These are phyloP conservation scores for Carposina sasakii DNA, from an alignment of 1,140 invertebrate species.

Conservation along the genomic window DNA sequence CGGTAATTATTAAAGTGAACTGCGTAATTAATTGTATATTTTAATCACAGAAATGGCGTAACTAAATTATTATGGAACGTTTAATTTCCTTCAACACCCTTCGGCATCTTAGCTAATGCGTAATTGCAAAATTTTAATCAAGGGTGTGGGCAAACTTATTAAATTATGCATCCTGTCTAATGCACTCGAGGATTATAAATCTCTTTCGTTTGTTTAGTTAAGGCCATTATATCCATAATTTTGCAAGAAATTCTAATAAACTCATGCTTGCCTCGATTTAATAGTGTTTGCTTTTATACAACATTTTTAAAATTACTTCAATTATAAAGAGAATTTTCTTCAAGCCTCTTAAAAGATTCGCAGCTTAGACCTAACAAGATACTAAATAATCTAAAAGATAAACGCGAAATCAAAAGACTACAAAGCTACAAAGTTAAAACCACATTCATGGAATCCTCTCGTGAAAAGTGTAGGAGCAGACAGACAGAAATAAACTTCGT, in stretches of 20 bases:
- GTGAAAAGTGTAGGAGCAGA: constrained; percentile 42
- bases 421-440: too few species aligned
- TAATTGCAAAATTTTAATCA: constrained; percentile 70
- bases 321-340: too few species aligned
- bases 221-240: constrained; percentile 37
- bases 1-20: constrained; percentile 9
- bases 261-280: not conserved
- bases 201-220: constrained; percentile 48
- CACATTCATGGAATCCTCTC: too few species aligned
- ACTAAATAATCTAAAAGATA: too few species aligned
- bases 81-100: constrained; percentile 69
- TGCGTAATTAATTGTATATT: constrained; percentile 68
- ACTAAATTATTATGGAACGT: constrained; percentile 66
- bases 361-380: too few species aligned
- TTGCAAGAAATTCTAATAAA: constrained; percentile 21
- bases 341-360: too few species aligned
- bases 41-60: constrained; percentile 65
- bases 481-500: constrained; percentile 46
- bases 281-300: too few species aligned
- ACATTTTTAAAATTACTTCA: too few species aligned
- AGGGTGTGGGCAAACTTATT: constrained; percentile 64
- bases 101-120: constrained; percentile 59
- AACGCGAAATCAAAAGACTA: too few species aligned
- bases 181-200: constrained; percentile 65
- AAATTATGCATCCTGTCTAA: constrained; percentile 69